Conservation (phyloP, 2,888 invertebrate species). For the Apotomis capreana region DNA sequence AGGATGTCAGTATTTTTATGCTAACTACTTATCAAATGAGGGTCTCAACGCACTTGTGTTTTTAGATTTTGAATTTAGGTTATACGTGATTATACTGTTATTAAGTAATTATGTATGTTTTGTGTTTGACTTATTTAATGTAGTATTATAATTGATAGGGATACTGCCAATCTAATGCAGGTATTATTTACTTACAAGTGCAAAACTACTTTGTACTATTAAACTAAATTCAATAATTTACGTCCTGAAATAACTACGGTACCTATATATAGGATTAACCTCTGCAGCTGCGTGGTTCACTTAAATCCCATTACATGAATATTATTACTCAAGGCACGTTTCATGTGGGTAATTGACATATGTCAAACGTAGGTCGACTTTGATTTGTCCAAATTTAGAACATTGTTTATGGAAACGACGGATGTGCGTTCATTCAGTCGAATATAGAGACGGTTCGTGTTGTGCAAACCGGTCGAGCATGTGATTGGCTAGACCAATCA, state of each 20-base stretch:
- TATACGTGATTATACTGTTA: too few relatives aligned
- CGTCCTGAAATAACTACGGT: background rate
- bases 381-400: constrained; percentile 69
- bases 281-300: constrained; percentile 25
- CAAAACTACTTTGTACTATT: too few relatives aligned
- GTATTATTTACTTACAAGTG: too few relatives aligned
- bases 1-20: too few relatives aligned
- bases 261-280: constrained; percentile 1
- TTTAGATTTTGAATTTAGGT: too few relatives aligned
- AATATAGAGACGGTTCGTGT: constrained; percentile 24
- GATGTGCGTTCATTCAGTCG: constrained; percentile 62
- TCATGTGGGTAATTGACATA: constrained; percentile 64
- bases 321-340: constrained; percentile 47
- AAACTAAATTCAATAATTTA: background rate
- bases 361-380: constrained; percentile 68
- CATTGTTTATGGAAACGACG: constrained; percentile 74
- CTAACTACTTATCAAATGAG: too few relatives aligned
- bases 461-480: constrained; percentile 24
- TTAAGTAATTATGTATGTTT: too few relatives aligned
- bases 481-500: constrained; percentile 11
- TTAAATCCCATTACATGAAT: constrained; percentile 44
- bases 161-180: too few relatives aligned
- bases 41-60: too few relatives aligned
- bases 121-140: too few relatives aligned
- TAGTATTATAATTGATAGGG: too few relatives aligned